A percentile compares a stretch with the other conserved stretches of the same genome.
Evolutionary conservation across 2,888 invertebrate genomes (phyloP).

Genomic region (Stenurella melanura): DNA sequence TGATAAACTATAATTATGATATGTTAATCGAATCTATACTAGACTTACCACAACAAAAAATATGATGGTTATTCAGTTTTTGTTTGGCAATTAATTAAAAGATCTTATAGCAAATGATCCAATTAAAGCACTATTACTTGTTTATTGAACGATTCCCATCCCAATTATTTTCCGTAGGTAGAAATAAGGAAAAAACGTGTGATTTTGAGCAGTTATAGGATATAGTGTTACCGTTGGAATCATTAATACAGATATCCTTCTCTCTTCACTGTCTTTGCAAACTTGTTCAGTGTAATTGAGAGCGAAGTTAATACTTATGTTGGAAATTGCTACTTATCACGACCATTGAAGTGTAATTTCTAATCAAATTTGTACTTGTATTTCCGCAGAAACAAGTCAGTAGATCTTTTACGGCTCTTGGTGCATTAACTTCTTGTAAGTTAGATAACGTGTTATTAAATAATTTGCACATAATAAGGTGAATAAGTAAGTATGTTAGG

Average conservation of each 20-base stretch:
- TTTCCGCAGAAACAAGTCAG: not conserved
- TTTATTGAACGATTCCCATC: slow-evolving; percentile 38
- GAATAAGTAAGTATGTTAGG: not conserved
- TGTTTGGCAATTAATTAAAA: slow-evolving; percentile 42
- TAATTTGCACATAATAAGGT: slow-evolving; percentile 7
- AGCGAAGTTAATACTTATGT: slow-evolving; percentile 1
- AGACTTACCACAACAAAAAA: slow-evolving; percentile 16
- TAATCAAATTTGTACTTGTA: not conserved
- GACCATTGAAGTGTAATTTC: not conserved
- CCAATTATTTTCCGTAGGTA: slow-evolving; percentile 32
- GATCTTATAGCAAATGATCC: slow-evolving; percentile 36
- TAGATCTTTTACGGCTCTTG: not conserved
- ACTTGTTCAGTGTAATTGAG: slow-evolving; percentile 17
- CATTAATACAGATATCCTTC: slow-evolving; percentile 18
- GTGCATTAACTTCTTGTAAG: not conserved
- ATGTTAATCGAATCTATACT: slow-evolving; percentile 29
- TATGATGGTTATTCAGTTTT: slow-evolving; percentile 32
- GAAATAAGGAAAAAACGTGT: slow-evolving; percentile 43
- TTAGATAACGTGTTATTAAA: not conserved
- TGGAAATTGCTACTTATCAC: not conserved
- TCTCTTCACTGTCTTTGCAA: slow-evolving; percentile 10
- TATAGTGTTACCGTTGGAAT: slow-evolving; percentile 37
- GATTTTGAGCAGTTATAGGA: slow-evolving; percentile 37
- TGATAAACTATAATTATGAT: slow-evolving; percentile 41
- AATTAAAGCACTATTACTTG: slow-evolving; percentile 35